Conservation (phyloP, 1,140 invertebrate genomes). For the Microplitis mediator region DNA sequence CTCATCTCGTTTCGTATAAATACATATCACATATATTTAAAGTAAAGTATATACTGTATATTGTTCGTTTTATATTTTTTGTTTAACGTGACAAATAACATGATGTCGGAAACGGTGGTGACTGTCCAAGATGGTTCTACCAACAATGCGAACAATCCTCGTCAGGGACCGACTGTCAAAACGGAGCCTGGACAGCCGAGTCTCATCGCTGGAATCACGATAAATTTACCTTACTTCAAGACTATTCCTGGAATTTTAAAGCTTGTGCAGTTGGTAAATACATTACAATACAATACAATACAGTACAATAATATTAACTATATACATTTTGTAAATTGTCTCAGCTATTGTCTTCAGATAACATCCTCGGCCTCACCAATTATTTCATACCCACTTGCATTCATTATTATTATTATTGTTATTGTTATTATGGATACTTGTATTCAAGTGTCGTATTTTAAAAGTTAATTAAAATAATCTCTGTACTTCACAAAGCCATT, state of each 20-base stretch:
- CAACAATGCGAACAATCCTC: constrained; percentile 45
- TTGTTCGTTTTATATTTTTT: background rate
- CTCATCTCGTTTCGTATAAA: background rate
- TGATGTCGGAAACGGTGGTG: constrained; percentile 57
- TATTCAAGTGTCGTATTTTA: too few species aligned
- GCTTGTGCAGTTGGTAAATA: constrained; percentile 62
- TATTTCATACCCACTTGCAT: too few species aligned
- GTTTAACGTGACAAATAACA: constrained; percentile 36
- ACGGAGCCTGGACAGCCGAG: constrained; percentile 47
- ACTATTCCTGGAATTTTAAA: constrained; percentile 65
- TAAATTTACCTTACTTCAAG: constrained; percentile 61
- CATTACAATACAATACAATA: background rate
- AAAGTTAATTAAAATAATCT: too few species aligned
- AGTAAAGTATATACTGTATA: too few species aligned
- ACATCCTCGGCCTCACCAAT: too few species aligned
- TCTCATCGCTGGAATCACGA: constrained; percentile 49
- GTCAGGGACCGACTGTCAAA: constrained; percentile 46
- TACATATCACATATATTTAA: constrained; percentile 5
- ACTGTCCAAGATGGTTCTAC: constrained; percentile 50
- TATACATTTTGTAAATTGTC: too few species aligned
- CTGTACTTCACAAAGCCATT: too few species aligned
- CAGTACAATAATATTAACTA: too few species aligned
- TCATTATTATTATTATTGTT: too few species aligned
- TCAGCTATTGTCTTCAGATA: too few species aligned
- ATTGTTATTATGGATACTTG: too few species aligned